phyloP scores from a whole-genome alignment of 2,797 vertebrate species.

The Pseudochromis fuscus region DNA sequence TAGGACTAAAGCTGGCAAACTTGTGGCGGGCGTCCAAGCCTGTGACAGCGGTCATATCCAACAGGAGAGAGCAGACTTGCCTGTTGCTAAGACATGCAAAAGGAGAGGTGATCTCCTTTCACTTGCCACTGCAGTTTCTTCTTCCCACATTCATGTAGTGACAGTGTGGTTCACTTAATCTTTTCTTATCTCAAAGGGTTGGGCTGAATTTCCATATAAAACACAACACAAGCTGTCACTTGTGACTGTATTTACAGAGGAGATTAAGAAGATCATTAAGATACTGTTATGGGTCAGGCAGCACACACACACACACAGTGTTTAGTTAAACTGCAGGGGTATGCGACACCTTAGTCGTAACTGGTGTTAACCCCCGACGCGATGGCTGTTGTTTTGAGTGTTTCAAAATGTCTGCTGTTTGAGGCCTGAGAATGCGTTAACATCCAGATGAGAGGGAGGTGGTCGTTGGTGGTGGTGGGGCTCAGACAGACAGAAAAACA shows the following conservation, averaged over 20 bases:
- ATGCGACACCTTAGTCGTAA: conserved; percentile 84
- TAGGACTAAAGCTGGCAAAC: conserved; percentile 26
- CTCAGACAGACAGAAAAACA: conserved; percentile 85
- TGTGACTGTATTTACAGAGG: conserved; percentile 71
- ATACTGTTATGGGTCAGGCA: conserved; percentile 47
- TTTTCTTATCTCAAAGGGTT: conserved; percentile 62
- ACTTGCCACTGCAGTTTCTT: conserved; percentile 32
- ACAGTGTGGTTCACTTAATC: conserved; percentile 65
- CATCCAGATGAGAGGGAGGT: conserved; percentile 79
- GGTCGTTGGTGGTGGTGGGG: conserved; percentile 25
- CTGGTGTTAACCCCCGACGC: conserved; percentile 81
- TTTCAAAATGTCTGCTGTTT: conserved; percentile 80
- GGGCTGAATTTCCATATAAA: conserved; percentile 65
- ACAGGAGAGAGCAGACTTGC: conserved; percentile 11
- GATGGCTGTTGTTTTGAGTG: conserved; percentile 75
- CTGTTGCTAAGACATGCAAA: conserved; percentile 57
- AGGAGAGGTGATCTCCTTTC: conserved; percentile 47
- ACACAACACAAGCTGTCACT: conserved; percentile 67
- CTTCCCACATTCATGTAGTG: conserved; percentile 51
- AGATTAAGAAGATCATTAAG: conserved; percentile 57
- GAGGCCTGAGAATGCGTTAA: conserved; percentile 82
- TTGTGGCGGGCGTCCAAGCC: neutral
- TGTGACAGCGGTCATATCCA: conserved; percentile 28
- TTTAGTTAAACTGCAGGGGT: conserved; percentile 82
- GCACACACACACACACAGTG: conserved; percentile 52